Percentiles rank a stretch among this genome's conserved stretches.
These are phyloP conservation scores for Drosophila subquinaria DNA, from an alignment of 2,888 invertebrate species.

Conservation along the genomic window DNA sequence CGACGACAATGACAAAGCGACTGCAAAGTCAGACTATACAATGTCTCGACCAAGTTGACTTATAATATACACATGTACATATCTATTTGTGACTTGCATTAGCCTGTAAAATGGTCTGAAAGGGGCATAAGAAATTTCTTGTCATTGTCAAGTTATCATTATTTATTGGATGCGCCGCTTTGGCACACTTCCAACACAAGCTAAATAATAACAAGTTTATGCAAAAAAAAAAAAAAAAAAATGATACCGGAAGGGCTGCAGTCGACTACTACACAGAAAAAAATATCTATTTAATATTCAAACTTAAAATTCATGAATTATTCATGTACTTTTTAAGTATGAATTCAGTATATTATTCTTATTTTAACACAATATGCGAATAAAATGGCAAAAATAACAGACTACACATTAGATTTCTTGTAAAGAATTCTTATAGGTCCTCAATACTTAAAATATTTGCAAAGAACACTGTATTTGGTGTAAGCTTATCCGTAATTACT, in stretches of 20 bases:
- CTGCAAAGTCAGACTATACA: conserved; percentile 23
- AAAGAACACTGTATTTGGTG: too few species aligned
- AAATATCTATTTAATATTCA: too few species aligned
- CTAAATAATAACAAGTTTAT: conserved; percentile 3
- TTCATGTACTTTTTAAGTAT: too few species aligned
- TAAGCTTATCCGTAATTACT: too few species aligned
- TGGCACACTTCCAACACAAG: conserved; percentile 63
- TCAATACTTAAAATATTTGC: too few species aligned
- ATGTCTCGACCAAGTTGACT: conserved; percentile 57
- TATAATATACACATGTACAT: background rate
- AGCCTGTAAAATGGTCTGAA: background rate
- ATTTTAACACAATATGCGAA: too few species aligned
- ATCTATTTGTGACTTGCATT: conserved; percentile 25
- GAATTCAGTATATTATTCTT: too few species aligned
- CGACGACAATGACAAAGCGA: conserved; percentile 32
- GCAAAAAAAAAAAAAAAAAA: background rate
- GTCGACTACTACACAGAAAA: background rate
- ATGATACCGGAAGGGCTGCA: background rate
- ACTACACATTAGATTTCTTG: too few species aligned
- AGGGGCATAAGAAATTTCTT: conserved; percentile 33
- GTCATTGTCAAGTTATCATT: conserved; percentile 76
- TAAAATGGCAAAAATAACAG: too few species aligned
- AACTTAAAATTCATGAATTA: too few species aligned
- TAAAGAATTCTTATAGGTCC: too few species aligned
- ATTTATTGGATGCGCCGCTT: conserved; percentile 73